phyloP scores from a whole-genome alignment of 2,888 invertebrate genomes.

The Autographa gamma region DNA sequence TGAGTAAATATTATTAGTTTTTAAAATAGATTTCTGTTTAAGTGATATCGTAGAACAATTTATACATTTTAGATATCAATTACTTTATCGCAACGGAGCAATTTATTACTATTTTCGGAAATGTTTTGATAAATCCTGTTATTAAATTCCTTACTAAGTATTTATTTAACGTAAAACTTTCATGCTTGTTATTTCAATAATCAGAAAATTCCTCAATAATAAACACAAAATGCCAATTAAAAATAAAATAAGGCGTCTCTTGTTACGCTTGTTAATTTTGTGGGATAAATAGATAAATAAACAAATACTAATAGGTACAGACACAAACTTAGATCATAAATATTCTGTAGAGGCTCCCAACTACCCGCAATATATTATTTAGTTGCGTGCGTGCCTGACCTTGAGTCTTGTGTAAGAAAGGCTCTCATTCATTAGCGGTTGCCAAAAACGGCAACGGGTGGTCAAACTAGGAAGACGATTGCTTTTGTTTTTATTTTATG shows the following conservation, averaged over 20 bases:
- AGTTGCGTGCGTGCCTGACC: slow-evolving; percentile 6
- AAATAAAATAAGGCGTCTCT: neutral
- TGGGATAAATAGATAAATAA: neutral
- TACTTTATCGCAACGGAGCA: no score
- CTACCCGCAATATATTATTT: neutral
- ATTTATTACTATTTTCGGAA: neutral
- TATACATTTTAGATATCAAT: no score
- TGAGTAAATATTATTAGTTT: no score
- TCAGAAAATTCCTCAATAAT: neutral
- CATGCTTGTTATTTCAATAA: neutral
- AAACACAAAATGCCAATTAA: neutral
- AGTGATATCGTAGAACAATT: neutral
- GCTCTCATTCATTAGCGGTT: neutral
- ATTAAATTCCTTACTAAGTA: neutral
- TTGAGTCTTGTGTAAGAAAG: neutral
- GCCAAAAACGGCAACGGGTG: neutral
- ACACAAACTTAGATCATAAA: neutral
- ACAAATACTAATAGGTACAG: neutral
- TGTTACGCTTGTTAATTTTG: neutral
- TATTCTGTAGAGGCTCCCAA: neutral
- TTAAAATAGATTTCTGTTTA: neutral
- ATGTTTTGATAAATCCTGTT: neutral
- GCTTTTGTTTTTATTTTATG: neutral
- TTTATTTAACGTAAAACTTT: neutral
- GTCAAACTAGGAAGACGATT: neutral